These are phyloP conservation scores for Drosophila bifasciata DNA, from an alignment of 1,140 invertebrate species.

Conservation along the genomic window DNA sequence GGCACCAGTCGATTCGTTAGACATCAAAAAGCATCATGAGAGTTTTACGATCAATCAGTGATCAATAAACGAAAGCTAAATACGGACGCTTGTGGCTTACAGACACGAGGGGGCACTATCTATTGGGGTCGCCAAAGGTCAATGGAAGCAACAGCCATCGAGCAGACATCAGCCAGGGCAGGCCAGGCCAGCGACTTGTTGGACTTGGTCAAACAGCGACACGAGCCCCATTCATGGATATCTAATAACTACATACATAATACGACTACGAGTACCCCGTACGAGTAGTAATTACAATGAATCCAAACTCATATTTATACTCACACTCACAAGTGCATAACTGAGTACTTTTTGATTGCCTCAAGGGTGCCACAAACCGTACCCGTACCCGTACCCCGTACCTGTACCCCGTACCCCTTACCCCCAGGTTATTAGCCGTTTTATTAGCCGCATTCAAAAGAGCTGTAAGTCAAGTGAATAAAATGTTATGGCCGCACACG, in stretches of 20 bases:
- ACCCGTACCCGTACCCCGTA: constrained; percentile 7
- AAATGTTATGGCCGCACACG: constrained; percentile 27
- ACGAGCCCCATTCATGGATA: constrained; percentile 16
- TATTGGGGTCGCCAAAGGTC: constrained; percentile 50
- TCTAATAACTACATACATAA: constrained; percentile 24
- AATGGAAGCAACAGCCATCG: constrained; percentile 54
- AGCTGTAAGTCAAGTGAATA: constrained; percentile 17
- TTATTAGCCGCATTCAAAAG: constrained; percentile 50
- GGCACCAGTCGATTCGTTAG: constrained; percentile 5
- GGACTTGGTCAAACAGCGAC: constrained; percentile 23
- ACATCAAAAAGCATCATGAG: too few species aligned
- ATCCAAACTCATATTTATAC: constrained; percentile 32
- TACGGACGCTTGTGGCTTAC: constrained; percentile 34
- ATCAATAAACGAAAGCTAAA: constrained; percentile 26
- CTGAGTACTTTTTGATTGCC: constrained; percentile 64
- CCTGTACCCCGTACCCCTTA: constrained; percentile 7
- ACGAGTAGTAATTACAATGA: constrained; percentile 32
- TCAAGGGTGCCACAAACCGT: constrained; percentile 53
- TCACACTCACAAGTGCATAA: constrained; percentile 1
- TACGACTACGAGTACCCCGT: constrained; percentile 3
- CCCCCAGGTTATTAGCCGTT: constrained; percentile 23
- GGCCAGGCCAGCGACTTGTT: constrained; percentile 48
- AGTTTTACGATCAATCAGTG: constrained; percentile 17
- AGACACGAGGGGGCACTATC: constrained; percentile 7
- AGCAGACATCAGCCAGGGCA: constrained; percentile 45